These are phyloP conservation scores for Alectoris magna DNA, from an alignment of 2,797 vertebrate genomes.

Conservation along the genomic window DNA sequence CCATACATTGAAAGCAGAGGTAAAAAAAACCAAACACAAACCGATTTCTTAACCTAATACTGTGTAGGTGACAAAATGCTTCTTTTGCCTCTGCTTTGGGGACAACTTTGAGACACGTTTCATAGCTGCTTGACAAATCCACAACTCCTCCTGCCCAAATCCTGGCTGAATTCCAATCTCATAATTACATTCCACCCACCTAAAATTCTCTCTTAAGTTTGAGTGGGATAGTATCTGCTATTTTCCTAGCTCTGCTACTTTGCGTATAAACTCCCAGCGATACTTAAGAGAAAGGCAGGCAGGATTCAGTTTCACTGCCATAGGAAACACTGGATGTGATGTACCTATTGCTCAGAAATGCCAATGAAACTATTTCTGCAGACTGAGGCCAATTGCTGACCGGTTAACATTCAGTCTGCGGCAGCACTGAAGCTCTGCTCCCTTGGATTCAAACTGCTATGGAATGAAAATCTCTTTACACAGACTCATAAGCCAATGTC, in stretches of 20 bases:
- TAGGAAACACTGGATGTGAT: neutral
- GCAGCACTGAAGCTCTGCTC: neutral
- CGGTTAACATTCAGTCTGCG: neutral
- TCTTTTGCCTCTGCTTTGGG: neutral
- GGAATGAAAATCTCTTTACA: neutral
- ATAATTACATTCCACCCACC: constrained; percentile 10
- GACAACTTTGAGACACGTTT: neutral
- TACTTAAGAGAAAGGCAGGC: constrained; percentile 6
- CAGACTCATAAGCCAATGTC: neutral
- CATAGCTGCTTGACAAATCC: neutral
- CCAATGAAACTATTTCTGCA: neutral
- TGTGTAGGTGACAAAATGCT: neutral
- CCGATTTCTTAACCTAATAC: neutral
- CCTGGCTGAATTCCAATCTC: constrained; percentile 26
- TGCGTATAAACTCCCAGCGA: neutral
- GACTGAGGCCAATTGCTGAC: neutral
- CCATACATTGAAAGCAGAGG: neutral
- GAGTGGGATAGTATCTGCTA: neutral
- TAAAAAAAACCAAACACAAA: neutral
- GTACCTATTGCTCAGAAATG: neutral
- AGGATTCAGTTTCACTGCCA: neutral
- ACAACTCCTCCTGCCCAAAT: neutral
- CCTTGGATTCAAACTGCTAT: neutral
- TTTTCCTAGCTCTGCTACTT: neutral
- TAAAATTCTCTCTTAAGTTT: neutral